A percentile compares a stretch with the other conserved stretches of the same genome.
phyloP scores from a whole-genome alignment of 2,797 vertebrate species.

The Semotilus atromaculatus region DNA sequence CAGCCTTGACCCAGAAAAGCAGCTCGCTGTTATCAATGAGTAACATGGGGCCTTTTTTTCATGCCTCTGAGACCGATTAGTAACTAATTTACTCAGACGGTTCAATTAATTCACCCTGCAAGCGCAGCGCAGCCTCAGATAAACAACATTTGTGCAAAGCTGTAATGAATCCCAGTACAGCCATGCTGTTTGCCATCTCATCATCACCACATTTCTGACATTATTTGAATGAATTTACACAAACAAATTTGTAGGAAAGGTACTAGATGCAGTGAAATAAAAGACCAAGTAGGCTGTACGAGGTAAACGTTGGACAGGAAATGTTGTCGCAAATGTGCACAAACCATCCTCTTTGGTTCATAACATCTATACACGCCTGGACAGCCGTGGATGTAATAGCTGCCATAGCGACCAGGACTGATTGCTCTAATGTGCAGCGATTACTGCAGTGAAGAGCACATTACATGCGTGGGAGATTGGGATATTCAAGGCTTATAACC shows the following conservation, averaged over 20 bases:
- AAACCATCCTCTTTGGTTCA: constrained; percentile 1
- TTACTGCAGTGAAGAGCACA: constrained; percentile 1
- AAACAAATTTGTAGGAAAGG: not conserved
- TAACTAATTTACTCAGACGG: constrained; percentile 39
- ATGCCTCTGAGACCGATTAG: constrained; percentile 27
- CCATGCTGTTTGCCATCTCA: constrained; percentile 13
- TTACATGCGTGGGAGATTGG: not conserved
- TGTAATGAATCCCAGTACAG: constrained; percentile 2
- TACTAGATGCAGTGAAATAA: not conserved
- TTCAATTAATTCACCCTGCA: constrained; percentile 19
- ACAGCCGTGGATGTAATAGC: constrained; percentile 34
- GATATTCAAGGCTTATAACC: constrained; percentile 1
- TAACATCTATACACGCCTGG: not conserved
- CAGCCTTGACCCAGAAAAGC: constrained; percentile 26
- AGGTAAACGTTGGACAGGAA: not conserved
- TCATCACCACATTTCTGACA: not conserved
- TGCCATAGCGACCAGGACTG: constrained; percentile 16
- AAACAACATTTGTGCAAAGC: constrained; percentile 3
- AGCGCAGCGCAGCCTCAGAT: not conserved
- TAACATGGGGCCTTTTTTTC: constrained; percentile 31
- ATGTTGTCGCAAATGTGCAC: not conserved
- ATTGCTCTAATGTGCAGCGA: constrained; percentile 30
- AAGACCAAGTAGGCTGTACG: not conserved
- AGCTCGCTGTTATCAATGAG: constrained; percentile 23
- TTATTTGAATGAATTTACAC: not conserved